These are phyloP conservation scores for Caenorhabditis elegans DNA, from an alignment of 1,140 invertebrate genomes.

Conservation along the genomic window WBcel235 BX284605.5:20118001-20118500, in stretches of 20 bases:
- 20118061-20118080: slow-evolving; percentile 70
- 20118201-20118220: slow-evolving; percentile 68
- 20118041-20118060: slow-evolving; percentile 62
- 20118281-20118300: not conserved
- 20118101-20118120: slow-evolving; percentile 71
- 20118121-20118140: slow-evolving; percentile 67
- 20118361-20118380: too few species aligned
- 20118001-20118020: too few species aligned
- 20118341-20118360: too few species aligned
- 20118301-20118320: not conserved
- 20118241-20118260: slow-evolving; percentile 68
- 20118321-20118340: too few species aligned
- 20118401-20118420: too few species aligned
- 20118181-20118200: slow-evolving; percentile 69
- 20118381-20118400: too few species aligned
- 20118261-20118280: not conserved
- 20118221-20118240: slow-evolving; percentile 67
- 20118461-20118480: too few species aligned
- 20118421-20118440: too few species aligned
- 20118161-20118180: slow-evolving; percentile 70
- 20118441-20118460: too few species aligned
- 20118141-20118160: slow-evolving; percentile 66
- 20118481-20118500: too few species aligned
- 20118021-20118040: slow-evolving; percentile 41
- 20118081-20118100: slow-evolving; percentile 71